A percentile compares a stretch with the other conserved stretches of the same genome.
These are phyloP conservation scores for Cossypha niveicapilla DNA, from an alignment of 2,797 vertebrate species.

Conservation along the genomic window DNA sequence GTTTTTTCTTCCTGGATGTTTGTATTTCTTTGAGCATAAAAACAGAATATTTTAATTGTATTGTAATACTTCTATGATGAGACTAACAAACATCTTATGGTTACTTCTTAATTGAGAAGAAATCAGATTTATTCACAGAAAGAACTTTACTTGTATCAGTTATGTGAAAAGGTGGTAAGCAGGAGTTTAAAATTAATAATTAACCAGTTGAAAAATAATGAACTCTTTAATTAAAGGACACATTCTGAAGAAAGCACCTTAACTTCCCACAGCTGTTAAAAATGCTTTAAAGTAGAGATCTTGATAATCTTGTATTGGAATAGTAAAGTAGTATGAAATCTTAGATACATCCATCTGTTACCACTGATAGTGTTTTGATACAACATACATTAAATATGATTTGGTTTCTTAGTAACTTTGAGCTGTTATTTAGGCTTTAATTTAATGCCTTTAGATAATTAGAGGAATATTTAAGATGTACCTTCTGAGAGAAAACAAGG, in stretches of 20 bases:
- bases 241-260: background rate
- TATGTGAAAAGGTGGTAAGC: background rate
- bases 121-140: background rate
- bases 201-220: background rate
- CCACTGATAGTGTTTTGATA: background rate
- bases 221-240: background rate
- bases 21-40: conserved; percentile 53
- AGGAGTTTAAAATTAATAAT: background rate
- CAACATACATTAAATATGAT: background rate
- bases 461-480: background rate
- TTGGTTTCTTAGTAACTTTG: background rate
- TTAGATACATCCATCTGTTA: background rate
- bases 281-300: background rate
- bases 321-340: background rate
- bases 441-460: background rate
- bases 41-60: background rate
- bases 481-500: background rate
- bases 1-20: conserved; percentile 12
- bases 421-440: background rate
- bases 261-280: background rate
- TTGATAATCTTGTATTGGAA: background rate
- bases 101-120: background rate
- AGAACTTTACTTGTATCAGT: background rate
- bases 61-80: background rate
- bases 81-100: background rate